Conservation (phyloP, 2,888 invertebrate species). For the Marasmarcha lunaedactyla region DNA sequence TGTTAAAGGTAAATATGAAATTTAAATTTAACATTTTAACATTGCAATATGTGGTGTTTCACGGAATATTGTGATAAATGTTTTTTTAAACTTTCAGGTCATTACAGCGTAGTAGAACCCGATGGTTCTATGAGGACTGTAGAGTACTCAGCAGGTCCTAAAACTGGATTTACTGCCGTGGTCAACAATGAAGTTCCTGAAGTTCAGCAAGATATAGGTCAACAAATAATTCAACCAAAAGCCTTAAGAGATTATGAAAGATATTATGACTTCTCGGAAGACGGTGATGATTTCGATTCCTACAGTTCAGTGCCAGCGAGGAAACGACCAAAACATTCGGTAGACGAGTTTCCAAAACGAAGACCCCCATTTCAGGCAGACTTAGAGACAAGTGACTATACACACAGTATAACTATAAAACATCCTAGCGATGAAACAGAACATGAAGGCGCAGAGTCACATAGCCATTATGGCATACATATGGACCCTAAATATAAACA, state of each 20-base stretch:
- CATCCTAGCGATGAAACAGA: constrained; percentile 40
- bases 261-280: constrained; percentile 44
- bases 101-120: constrained; percentile 76
- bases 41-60: no score
- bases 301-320: constrained; percentile 24
- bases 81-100: constrained; percentile 45
- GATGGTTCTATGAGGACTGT: constrained; percentile 74
- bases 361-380: constrained; percentile 38
- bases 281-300: constrained; percentile 35
- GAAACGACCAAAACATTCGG: constrained; percentile 34
- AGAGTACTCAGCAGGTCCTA: constrained; percentile 71
- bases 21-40: neutral
- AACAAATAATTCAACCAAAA: constrained; percentile 34
- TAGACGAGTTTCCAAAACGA: constrained; percentile 36
- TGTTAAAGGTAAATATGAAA: constrained; percentile 51
- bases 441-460: constrained; percentile 28
- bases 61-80: neutral
- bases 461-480: constrained; percentile 44
- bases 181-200: constrained; percentile 61
- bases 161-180: constrained; percentile 68
- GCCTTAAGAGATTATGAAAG: constrained; percentile 45
- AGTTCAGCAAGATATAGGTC: constrained; percentile 18
- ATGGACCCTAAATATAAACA: constrained; percentile 52
- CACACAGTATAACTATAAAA: constrained; percentile 49
- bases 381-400: constrained; percentile 47